Evolutionary conservation across 1,140 invertebrate species (phyloP), one percentile per base, ranked within the genome.

Genomic region (Nilaparvata lugens): DNA sequence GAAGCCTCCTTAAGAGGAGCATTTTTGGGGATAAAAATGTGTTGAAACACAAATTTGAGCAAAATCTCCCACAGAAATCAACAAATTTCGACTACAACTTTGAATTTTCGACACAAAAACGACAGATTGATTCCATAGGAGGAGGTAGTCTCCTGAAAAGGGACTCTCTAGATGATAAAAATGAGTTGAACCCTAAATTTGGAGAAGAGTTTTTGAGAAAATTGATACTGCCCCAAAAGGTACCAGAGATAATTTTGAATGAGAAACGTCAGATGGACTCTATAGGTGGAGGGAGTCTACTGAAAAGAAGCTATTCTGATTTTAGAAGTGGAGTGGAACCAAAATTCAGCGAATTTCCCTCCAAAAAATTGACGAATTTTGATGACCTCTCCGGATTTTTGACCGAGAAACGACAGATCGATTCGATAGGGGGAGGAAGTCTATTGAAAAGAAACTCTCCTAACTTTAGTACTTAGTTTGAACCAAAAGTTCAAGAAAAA

Each of bases 141-240:
- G 57, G 62, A 5, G 19, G 24, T 5, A 43, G 28, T 51, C 52
- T 62, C 13, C n/a, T 62, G 16, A 58, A 40, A 11, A 53, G 42
- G 6, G 21, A 19, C 1, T 25, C 35, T 40, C 19, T 57, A 4
- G 38, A 19, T 28, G 7, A 2, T 21, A 57, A 73, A 71, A 4
- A 70, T 62, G 45, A 40, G 14, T 56, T 53, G 0, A 63, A 60
- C 19, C 60, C 57, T 48, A 18, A 56, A 28, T 38, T 25, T 38
- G 62, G 51, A 38, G 54, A 55, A 5, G 25, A 60, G 31, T 43
- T 62, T 40, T 16, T 62, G 24, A 59, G 43, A 16, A 28, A 23
- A 35, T 23, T 2, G 31, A 35, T 9, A 4, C 7, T 11, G 7
- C 13, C 9, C 31, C 7, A 35, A 9, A 35, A 4, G 7, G 31